Evolutionary conservation across 2,113 vertebrate species (phyloP).

Genomic region (Sphyrna mokarran): DNA sequence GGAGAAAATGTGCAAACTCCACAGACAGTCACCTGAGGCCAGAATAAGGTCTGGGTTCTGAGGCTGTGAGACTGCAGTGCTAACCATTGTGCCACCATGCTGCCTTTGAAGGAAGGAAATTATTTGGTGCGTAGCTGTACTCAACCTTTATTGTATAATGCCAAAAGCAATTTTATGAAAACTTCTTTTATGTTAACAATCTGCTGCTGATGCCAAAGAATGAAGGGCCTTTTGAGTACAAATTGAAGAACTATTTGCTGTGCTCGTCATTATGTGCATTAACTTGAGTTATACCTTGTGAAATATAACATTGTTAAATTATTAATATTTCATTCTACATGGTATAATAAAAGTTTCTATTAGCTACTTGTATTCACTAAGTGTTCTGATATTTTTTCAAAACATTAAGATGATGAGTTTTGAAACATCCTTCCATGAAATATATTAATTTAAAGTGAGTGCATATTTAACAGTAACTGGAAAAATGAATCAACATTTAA

Average conservation of each 20-base stretch:
- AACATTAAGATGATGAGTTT: neutral
- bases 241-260: neutral
- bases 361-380: neutral
- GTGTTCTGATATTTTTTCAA: neutral
- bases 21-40: too few species aligned
- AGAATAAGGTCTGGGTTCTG: too few species aligned
- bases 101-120: neutral
- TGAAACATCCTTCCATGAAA: neutral
- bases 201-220: neutral
- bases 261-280: neutral
- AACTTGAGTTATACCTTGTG: conserved; percentile 8
- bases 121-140: neutral
- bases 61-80: too few species aligned
- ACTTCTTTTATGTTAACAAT: neutral
- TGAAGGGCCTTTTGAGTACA: neutral
- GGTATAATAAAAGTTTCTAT: neutral
- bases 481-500: neutral
- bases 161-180: neutral
- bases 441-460: neutral
- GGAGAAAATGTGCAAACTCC: too few species aligned
- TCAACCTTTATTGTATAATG: neutral
- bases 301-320: neutral
- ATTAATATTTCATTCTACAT: neutral
- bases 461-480: neutral
- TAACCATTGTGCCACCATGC: too few species aligned